These are phyloP conservation scores for Rhinoderma darwinii DNA, from an alignment of 2,113 vertebrate species.

Conservation along the genomic window DNA sequence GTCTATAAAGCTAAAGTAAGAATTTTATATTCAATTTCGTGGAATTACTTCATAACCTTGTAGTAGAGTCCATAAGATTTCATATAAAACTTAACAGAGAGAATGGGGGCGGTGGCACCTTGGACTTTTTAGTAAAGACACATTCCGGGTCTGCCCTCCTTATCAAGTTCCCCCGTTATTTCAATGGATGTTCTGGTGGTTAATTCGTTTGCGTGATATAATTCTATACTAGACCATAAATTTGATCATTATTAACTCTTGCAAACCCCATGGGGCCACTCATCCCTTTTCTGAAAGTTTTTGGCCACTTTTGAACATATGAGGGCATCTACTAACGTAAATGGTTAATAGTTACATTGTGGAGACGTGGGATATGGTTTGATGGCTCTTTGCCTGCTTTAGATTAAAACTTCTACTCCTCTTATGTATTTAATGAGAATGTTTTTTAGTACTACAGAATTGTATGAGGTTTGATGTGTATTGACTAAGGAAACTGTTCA, in stretches of 20 bases:
- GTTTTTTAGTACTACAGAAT: not conserved
- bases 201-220: not conserved
- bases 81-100: not conserved
- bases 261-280: not conserved
- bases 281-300: too few species aligned
- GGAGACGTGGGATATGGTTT: not conserved
- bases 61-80: not conserved
- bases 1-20: not conserved
- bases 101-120: not conserved
- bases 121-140: not conserved
- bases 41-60: too few species aligned
- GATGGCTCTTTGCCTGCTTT: not conserved
- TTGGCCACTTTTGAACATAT: not conserved
- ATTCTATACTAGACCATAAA: not conserved
- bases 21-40: not conserved
- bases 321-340: not conserved
- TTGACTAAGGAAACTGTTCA: not conserved
- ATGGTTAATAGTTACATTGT: not conserved
- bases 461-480: too few species aligned
- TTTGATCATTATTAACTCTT: not conserved
- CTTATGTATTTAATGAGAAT: not conserved
- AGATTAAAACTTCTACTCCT: not conserved
- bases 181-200: not conserved
- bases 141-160: not conserved
- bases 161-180: not conserved